Percentiles rank a stretch among this genome's conserved stretches.
Evolutionary conservation across 2,888 invertebrate species (phyloP).

Genomic region (Napeogenes sylphis): DNA sequence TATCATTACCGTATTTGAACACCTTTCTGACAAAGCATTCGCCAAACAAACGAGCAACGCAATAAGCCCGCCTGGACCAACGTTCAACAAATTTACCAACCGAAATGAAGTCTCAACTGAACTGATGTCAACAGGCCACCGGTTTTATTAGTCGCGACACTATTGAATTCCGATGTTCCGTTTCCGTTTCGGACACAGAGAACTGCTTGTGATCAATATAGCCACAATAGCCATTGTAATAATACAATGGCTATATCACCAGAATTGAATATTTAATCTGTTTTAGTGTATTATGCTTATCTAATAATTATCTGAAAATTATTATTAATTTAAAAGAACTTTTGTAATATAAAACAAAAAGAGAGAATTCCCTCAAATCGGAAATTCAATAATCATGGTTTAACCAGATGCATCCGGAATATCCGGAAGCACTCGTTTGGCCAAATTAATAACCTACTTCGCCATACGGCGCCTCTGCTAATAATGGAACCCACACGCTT

Average conservation of each 20-base stretch:
- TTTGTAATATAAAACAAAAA: background rate
- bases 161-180: slow-evolving; percentile 62
- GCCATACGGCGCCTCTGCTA: slow-evolving; percentile 42
- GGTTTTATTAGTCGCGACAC: slow-evolving; percentile 65
- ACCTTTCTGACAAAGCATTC: slow-evolving; percentile 69
- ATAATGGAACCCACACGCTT: slow-evolving; percentile 28
- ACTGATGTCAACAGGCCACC: slow-evolving; percentile 64
- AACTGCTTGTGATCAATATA: slow-evolving; percentile 24
- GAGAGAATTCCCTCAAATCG: background rate
- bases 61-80: slow-evolving; percentile 68
- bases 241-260: too few relatives aligned
- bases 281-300: too few relatives aligned
- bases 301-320: too few relatives aligned
- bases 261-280: too few relatives aligned
- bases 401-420: slow-evolving; percentile 45
- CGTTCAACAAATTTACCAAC: slow-evolving; percentile 71
- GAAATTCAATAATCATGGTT: background rate
- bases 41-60: slow-evolving; percentile 65
- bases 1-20: slow-evolving; percentile 52
- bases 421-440: slow-evolving; percentile 51
- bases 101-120: slow-evolving; percentile 69
- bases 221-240: too few relatives aligned
- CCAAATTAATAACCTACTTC: slow-evolving; percentile 63
- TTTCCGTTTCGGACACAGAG: slow-evolving; percentile 43
- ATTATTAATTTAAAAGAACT: background rate